phyloP scores from a whole-genome alignment of 2,797 vertebrate genomes.

The Myoxocephalus aenaeus region DNA sequence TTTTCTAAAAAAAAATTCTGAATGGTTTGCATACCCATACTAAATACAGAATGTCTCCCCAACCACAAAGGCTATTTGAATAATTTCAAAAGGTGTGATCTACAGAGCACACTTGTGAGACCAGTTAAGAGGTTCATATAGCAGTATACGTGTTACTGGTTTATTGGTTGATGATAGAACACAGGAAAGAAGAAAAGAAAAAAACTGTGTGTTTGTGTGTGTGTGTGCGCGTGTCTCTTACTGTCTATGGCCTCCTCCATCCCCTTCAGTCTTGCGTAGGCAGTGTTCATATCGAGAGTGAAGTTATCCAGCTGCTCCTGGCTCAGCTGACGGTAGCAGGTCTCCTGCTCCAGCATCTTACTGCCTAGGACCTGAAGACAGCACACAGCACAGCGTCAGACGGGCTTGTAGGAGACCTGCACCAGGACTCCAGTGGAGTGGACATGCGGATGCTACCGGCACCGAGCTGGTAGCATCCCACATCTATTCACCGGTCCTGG shows the following conservation, averaged over 20 bases:
- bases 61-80: no score
- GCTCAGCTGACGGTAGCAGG: conserved; percentile 87
- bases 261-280: conserved; percentile 92
- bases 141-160: no score
- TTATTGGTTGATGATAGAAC: no score
- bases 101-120: no score
- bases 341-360: conserved; percentile 92
- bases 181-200: not conserved
- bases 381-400: conserved; percentile 6
- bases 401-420: no score
- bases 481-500: not conserved
- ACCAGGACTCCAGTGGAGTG: not conserved
- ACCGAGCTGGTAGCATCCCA: not conserved
- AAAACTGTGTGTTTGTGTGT: not conserved
- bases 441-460: not conserved
- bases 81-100: no score
- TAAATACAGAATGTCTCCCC: no score
- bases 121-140: no score
- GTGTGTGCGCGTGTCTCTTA: conserved; percentile 64
- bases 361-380: conserved; percentile 85
- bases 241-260: conserved; percentile 97
- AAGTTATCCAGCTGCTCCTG: conserved; percentile 97
- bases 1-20: no score
- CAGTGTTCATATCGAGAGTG: conserved; percentile 95
- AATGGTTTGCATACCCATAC: no score